Conservation (phyloP, 64 coral and sea anemone genomes). For the Actinia equina region DNA sequence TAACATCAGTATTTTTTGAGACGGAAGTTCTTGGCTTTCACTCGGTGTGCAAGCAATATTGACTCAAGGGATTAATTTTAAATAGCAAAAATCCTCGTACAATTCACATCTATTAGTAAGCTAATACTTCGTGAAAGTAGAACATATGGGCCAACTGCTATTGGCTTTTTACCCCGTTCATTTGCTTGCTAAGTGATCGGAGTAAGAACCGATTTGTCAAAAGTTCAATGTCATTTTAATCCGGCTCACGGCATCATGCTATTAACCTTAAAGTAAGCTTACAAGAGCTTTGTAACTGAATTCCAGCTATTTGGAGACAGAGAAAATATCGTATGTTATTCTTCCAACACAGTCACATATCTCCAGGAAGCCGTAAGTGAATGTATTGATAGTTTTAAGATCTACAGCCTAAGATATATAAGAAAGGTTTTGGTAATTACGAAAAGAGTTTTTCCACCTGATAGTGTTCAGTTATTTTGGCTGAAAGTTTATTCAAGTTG, state of each 20-base stretch:
- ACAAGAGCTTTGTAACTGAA: neutral
- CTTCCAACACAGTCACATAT: no score
- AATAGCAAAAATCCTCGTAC: neutral
- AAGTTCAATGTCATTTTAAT: neutral
- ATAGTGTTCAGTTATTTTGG: no score
- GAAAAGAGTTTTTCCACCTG: no score
- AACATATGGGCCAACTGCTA: neutral
- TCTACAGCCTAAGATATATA: neutral
- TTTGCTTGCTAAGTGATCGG: neutral
- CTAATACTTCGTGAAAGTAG: neutral
- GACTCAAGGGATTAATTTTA: neutral
- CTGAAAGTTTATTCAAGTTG: no score
- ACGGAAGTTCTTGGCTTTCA: conserved; percentile 2
- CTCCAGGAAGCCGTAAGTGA: no score
- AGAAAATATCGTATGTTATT: no score
- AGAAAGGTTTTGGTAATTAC: neutral
- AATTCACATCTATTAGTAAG: conserved; percentile 4
- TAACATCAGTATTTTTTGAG: neutral
- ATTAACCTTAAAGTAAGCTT: neutral
- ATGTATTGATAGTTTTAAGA: neutral
- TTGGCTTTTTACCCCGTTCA: neutral
- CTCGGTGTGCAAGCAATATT: neutral
- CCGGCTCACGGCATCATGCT: neutral
- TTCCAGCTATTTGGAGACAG: neutral
- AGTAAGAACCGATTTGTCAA: neutral